Evolutionary conservation across 2,888 invertebrate species (phyloP), one percentile per base, ranked within the genome.

Genomic region (Anticlea derivata): DNA sequence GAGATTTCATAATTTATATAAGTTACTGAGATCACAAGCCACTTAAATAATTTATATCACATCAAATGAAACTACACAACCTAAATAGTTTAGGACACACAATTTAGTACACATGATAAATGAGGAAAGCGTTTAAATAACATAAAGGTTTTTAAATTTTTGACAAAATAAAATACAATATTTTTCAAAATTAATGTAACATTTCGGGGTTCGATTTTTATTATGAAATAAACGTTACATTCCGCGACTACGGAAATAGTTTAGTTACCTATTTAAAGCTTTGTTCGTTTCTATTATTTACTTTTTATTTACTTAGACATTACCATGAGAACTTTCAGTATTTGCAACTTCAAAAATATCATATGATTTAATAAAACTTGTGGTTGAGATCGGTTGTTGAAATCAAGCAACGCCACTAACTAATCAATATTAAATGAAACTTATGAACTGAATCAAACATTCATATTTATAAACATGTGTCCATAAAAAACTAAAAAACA

Each of bases 21-120:
- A 52, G 62, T 58, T 69, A 81, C 72, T 87, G 89, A 88, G 89
- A 88, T 89, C 89, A 86, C 86, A 84, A 83, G 68, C 75, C 73
- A 83, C 80, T 78, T 82, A 78, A 78, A 76, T 78, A 79, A 79
- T 68, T 74, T 73, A 75, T 68, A 78, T 77, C 70, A 80, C 75
- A 70, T 63, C 65, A 68, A 66, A 69, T 44, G 45, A 70, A 76
- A 73, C 62, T 62, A 70, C 64, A 68, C 65, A 63, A 69, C 61
- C 59, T 53, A 55, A 45, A 51, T 50, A 41, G 55, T 58, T 63
- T 58, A 41, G 20, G 50, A 52, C 60, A 51, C 49, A 49, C 50
- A 55, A 61, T 50, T 58, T 60, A 12, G 26, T 29, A 50, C 24
- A 41, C 37, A 26, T 40, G 6, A 35, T 34, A 30, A 50, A 48